Base-by-base conservation (phyloP, 2,797 vertebrate species). In the Enteromius paludinosus region DNA sequence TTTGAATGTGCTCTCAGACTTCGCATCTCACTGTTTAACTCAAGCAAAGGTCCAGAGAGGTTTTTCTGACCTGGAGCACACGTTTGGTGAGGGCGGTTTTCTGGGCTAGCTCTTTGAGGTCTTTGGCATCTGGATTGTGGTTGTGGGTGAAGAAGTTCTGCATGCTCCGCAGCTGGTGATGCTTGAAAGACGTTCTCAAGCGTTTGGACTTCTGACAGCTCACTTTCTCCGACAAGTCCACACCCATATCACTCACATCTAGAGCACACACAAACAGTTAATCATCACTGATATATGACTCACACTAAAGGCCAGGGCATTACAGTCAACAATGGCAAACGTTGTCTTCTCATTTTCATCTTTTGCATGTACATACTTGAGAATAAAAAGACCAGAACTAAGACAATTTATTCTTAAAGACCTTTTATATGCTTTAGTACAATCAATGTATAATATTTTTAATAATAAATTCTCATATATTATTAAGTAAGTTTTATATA, bases 91-190 rank as follows among this genome's bases (percentile, higher is more conserved):
- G 96, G 88, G 97, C 98, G 0, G 98, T 99, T 93, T 99, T 99
- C 92, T 99, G 98, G 78, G 97, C 96, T 3, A 99, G 96, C 94
- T 99, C 98, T 92, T 99, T 99, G 90, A 99, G 96, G 96, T 99
- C 98, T 96, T 99, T 99, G 92, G 98, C 98, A 6, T 99, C 97
- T 0, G 98, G 98, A 64, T 99, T 99, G 93, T 99, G 98, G 94
- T 99, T 99, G 89, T 98, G 98, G 92, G 97, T 98, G 87, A 99
- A 99, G 91, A 99, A 99, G 52, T 97, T 98, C 94, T 99, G 99
- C 98, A 99, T 99, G 87, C 97, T 99, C 90, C 97, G 92, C 92
- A 99, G 94, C 94, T 99, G 98, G 94, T 99, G 98, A 90, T 99
- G 98, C 89, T 99, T 99, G 92, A 99, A 99, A 84, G 98, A 99